Conservation (phyloP, 2,888 invertebrate species). For the Cryptocephalus primarius region DNA sequence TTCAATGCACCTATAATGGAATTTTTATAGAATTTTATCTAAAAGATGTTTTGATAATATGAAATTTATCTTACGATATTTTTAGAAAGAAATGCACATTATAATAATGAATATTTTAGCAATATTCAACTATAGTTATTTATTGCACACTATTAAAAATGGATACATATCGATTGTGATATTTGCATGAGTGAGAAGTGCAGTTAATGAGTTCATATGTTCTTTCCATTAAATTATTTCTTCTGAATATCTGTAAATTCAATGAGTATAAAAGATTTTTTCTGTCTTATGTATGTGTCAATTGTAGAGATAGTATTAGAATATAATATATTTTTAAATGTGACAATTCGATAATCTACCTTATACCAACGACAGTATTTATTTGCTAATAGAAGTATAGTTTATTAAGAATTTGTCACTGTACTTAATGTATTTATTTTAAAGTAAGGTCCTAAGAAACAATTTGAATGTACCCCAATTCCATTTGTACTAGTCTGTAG, state of each 20-base stretch:
- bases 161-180: not conserved
- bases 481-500: slow-evolving; percentile 15
- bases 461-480: slow-evolving; percentile 13
- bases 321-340: too few species aligned
- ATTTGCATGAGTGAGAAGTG: not conserved
- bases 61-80: too few species aligned
- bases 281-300: not conserved
- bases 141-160: not conserved
- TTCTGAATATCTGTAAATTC: not conserved
- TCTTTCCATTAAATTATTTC: not conserved
- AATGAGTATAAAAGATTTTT: not conserved
- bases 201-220: not conserved
- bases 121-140: too few species aligned
- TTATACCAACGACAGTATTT: too few species aligned
- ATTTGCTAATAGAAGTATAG: not conserved
- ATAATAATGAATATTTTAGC: too few species aligned
- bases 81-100: too few species aligned
- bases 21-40: too few species aligned
- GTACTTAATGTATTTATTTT: slow-evolving; percentile 4
- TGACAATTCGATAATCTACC: too few species aligned
- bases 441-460: slow-evolving; percentile 3
- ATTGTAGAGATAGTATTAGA: not conserved
- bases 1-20: too few species aligned
- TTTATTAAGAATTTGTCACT: not conserved
- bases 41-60: too few species aligned